Evolutionary conservation across 2,113 vertebrate genomes (phyloP), one percentile per base, ranked within the genome.

Genomic region (Thamnaconus septentrionalis): DNA sequence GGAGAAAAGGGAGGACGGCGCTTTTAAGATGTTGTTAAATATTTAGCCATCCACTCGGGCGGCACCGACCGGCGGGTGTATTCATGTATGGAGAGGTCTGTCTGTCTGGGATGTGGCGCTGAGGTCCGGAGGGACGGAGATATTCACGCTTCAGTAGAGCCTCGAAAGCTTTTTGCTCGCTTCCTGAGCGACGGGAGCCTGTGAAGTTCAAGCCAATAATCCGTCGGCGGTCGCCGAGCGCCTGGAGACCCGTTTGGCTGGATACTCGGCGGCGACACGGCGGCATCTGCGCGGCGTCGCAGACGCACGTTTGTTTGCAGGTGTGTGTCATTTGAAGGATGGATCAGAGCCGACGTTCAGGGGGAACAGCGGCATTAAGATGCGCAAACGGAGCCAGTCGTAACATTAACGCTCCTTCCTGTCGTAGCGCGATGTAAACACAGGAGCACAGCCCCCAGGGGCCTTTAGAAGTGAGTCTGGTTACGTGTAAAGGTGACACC

Each of bases 11-110:
- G 46, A 39, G 46, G 49, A 48, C 57, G 50, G 59, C 58, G 65
- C 75, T 84, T 85, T 85, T 83, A 81, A 84, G 79, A 79, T 61
- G 54, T 63, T 70, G 65, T 90, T 85, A 88, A 85, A 89, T 86
- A 89, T 90, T 89, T 88, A 83, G 71, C 76, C 59, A 63, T 68
- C 66, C 68, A 56, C 59, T 74, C 79, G 71, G 73, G 9, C 72
- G 46, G 56, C 71, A 74, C 49, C 55, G 52, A 53, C 64, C 69
- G 66, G 55, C 9, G 40, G 69, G 49, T 69, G 71, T 76, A 76
- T 59, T 73, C 52, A 59, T 75, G 61, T 78, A 53, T 53, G 43
- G 54, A 64, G 53, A 45, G 56, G 73, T 75, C 72, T 73, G 71
- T 75, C 54, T 81, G 66, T 74, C 62, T 63, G 70, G 61, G 62